Conservation (phyloP, 1,140 invertebrate genomes). For the Listronotus oregonensis region DNA sequence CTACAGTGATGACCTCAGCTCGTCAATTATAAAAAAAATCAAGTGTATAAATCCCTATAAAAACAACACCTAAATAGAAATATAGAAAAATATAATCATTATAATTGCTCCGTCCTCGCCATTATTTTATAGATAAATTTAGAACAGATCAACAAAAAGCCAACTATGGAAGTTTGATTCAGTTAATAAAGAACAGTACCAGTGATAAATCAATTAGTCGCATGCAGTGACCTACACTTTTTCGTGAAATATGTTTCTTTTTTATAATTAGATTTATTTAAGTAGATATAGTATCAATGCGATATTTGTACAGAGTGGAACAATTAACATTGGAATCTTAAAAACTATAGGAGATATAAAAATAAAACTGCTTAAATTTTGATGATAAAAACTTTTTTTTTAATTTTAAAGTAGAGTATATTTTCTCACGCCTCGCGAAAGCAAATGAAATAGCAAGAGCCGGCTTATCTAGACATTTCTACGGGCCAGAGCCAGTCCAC, state of each 20-base stretch:
- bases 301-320: not conserved
- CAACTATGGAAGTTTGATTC: constrained; percentile 9
- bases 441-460: too few relatives aligned
- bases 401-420: too few relatives aligned
- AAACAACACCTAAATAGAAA: constrained; percentile 22
- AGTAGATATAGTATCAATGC: not conserved
- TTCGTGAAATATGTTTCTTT: not conserved
- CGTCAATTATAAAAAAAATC: constrained; percentile 1
- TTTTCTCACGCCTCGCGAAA: too few relatives aligned
- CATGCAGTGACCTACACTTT: not conserved
- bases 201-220: constrained; percentile 11
- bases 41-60: constrained; percentile 17
- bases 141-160: constrained; percentile 3
- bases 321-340: too few relatives aligned
- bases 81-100: constrained; percentile 4
- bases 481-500: too few relatives aligned
- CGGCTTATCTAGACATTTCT: too few relatives aligned
- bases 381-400: too few relatives aligned
- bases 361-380: too few relatives aligned
- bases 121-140: constrained; percentile 12
- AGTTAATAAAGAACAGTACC: not conserved
- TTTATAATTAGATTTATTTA: not conserved
- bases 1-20: constrained; percentile 4
- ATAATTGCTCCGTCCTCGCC: constrained; percentile 17
- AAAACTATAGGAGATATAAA: too few relatives aligned